Conservation (phyloP, 64 coral and sea anemone genomes). For the Orbicella faveolata region DNA sequence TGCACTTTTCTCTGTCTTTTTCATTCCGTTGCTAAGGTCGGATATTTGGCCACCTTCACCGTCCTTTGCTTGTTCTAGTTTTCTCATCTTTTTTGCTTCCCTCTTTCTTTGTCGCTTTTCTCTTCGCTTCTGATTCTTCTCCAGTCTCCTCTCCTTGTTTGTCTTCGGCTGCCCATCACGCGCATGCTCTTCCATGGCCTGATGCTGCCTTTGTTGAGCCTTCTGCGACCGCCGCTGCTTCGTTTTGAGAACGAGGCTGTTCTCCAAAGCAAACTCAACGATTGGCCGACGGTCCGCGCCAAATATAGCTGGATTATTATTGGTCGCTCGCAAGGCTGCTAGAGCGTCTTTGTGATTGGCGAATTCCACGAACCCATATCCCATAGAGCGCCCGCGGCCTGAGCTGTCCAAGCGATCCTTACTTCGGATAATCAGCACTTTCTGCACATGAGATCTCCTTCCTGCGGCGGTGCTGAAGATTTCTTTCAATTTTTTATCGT, state of each 20-base stretch:
- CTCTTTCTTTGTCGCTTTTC: slow-evolving; percentile 63
- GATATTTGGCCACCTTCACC: not conserved
- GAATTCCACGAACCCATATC: slow-evolving; percentile 93
- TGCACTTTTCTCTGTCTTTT: not conserved
- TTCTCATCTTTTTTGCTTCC: slow-evolving; percentile 61
- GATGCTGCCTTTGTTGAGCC: slow-evolving; percentile 38
- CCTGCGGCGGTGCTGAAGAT: slow-evolving; percentile 45
- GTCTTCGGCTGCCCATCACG: slow-evolving; percentile 22
- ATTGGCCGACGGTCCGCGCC: slow-evolving; percentile 86
- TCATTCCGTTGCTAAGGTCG: not conserved
- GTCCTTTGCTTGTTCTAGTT: slow-evolving; percentile 27
- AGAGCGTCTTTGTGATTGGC: slow-evolving; percentile 79
- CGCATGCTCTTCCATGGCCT: slow-evolving; percentile 8
- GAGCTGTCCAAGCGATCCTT: slow-evolving; percentile 81
- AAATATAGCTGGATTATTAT: slow-evolving; percentile 93
- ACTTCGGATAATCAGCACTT: slow-evolving; percentile 79
- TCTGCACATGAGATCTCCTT: slow-evolving; percentile 42
- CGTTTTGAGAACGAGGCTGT: slow-evolving; percentile 84
- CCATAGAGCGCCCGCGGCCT: slow-evolving; percentile 69
- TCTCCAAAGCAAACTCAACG: slow-evolving; percentile 93
- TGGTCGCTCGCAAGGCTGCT: slow-evolving; percentile 66
- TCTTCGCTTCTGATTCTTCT: slow-evolving; percentile 47
- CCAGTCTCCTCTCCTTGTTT: slow-evolving; percentile 82
- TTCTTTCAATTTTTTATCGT: slow-evolving; percentile 65
- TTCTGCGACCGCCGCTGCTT: slow-evolving; percentile 58